Evolutionary conservation across 2,888 invertebrate genomes (phyloP), one percentile per base, ranked within the genome.

Genomic region (Oegoconia quadripuncta): DNA sequence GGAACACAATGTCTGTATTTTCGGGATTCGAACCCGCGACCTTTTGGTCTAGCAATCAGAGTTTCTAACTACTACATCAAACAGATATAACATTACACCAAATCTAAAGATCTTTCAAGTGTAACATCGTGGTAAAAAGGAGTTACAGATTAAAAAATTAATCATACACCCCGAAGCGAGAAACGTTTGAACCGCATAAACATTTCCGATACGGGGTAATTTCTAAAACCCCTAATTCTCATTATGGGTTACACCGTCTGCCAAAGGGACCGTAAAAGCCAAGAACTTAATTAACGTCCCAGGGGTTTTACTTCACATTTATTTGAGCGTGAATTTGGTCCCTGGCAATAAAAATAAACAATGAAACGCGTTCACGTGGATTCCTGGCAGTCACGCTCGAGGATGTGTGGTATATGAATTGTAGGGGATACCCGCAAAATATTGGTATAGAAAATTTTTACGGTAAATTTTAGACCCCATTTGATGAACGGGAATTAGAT

Each of bases 161-260:
- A n/a, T n/a, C n/a, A n/a, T n/a, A n/a, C n/a, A n/a, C n/a, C n/a
- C n/a, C 18, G 7, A 11, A 18, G 13, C 13, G 25, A n/a, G 17
- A 26, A 26, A 26, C n/a, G 12, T 32, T 13, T 9, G 9, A 14
- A 34, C 34, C 34, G 20, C 37, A 25, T 35, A 32, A 36, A 42
- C 42, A 36, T 36, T 36, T 52, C 57, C 48, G 52, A 57, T 54
- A 59, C 54, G 50, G n/a, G 50, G 57, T 46, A 59, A 57, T 57
- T 50, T 44, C 58, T 57, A 54, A n/a, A 55, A 47, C 60, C 53
- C 55, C 59, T 59, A 60, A 61, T 60, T 53, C 42, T 38, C 42
- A 46, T 42, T 42, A 37, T 25, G 34, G 39, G 37, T 30, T 38
- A 41, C 44, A 39, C 33, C 18, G 34, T 18, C 28, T 31, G 36